Conservation (phyloP, 2,797 vertebrate genomes). For the Arremon brunneinucha region DNA sequence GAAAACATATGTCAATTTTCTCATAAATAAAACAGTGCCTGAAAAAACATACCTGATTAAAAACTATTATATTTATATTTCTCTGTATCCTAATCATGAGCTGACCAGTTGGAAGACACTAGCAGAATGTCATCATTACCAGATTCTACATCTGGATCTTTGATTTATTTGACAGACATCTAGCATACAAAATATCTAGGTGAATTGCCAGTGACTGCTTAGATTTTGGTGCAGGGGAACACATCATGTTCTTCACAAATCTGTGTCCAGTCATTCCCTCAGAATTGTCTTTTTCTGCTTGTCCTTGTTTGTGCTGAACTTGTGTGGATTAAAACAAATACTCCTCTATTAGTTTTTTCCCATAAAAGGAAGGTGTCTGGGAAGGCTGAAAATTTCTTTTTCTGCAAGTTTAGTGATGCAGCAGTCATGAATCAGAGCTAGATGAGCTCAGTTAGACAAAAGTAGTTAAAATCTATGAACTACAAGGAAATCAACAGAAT, state of each 20-base stretch:
- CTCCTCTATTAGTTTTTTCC: background rate
- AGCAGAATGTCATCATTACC: background rate
- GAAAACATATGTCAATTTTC: background rate
- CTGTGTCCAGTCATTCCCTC: background rate
- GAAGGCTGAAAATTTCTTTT: background rate
- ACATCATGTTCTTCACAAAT: background rate
- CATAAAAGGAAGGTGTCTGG: background rate
- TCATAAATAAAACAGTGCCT: background rate
- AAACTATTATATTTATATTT: background rate
- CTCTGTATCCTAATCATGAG: background rate
- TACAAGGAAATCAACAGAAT: background rate
- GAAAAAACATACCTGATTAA: background rate
- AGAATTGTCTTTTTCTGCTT: background rate
- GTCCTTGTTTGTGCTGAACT: background rate
- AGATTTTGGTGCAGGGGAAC: background rate
- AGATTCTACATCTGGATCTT: conserved; percentile 18
- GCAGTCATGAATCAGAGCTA: background rate
- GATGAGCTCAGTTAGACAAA: background rate
- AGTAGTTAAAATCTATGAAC: background rate
- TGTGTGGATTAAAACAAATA: background rate
- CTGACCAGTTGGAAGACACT: background rate
- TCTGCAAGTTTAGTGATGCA: background rate
- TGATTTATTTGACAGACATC: conserved; percentile 16
- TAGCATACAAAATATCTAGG: background rate
- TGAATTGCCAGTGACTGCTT: background rate